Evolutionary conservation across 1,140 invertebrate species (phyloP).

Genomic region (Cardiocondyla obscurior): DNA sequence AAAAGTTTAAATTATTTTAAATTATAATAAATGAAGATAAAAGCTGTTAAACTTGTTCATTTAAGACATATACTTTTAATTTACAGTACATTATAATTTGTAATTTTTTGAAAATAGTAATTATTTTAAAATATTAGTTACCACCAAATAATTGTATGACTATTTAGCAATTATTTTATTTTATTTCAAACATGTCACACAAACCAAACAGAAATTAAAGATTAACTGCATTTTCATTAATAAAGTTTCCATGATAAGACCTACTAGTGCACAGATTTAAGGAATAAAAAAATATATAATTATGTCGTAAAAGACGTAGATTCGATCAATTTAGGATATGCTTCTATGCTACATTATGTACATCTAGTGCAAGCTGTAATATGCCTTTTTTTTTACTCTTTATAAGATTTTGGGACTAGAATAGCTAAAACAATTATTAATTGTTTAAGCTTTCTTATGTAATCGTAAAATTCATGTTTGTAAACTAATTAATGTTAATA

Average conservation of each 20-base stretch:
- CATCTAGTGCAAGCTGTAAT: conserved; percentile 76
- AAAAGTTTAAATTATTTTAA: conserved; percentile 68
- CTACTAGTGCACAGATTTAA: conserved; percentile 41
- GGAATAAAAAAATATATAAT: not conserved
- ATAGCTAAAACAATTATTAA: not conserved
- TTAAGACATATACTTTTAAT: conserved; percentile 33
- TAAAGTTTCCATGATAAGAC: conserved; percentile 21
- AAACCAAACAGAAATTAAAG: conserved; percentile 23
- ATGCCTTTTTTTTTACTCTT: conserved; percentile 58
- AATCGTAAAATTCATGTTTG: not conserved
- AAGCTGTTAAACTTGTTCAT: not conserved
- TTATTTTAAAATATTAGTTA: conserved; percentile 36
- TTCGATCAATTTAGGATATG: conserved; percentile 58
- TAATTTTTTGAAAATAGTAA: not conserved
- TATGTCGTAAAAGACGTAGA: not conserved
- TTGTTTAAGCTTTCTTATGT: not conserved
- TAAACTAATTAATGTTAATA: conserved; percentile 17
- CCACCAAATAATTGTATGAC: conserved; percentile 23
- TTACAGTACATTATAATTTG: conserved; percentile 21
- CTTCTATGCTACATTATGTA: conserved; percentile 81
- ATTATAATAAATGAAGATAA: conserved; percentile 26
- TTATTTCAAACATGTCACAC: conserved; percentile 19
- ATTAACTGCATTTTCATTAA: conserved; percentile 59
- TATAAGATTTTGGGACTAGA: conserved; percentile 25
- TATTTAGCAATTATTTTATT: conserved; percentile 19